Conservation (phyloP, 2,888 invertebrate species). For the Chironomus tentans region DNA sequence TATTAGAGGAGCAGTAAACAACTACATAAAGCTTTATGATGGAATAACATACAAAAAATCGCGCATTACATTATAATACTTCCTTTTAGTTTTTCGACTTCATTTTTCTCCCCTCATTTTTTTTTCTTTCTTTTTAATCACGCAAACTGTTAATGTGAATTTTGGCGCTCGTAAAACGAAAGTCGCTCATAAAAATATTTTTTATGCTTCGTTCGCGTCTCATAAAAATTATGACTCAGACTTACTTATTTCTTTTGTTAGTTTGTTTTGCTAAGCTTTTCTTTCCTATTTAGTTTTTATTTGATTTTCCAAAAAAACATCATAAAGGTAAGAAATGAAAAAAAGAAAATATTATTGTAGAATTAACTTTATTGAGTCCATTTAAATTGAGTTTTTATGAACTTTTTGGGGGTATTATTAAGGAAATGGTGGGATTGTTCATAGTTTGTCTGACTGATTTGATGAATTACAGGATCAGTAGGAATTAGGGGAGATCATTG, state of each 20-base stretch:
- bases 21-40: constrained; percentile 25
- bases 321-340: background rate
- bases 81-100: constrained; percentile 2
- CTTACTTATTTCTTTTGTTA: background rate
- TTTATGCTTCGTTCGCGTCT: background rate
- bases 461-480: too few relatives aligned
- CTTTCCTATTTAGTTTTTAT: too few relatives aligned
- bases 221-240: constrained; percentile 4
- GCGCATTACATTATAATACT: constrained; percentile 24
- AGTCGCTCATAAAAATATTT: constrained; percentile 20
- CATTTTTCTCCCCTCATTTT: background rate
- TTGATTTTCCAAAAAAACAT: too few relatives aligned
- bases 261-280: background rate
- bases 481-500: too few relatives aligned
- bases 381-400: background rate
- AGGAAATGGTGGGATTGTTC: too few relatives aligned
- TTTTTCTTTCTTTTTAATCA: constrained; percentile 10
- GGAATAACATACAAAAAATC: constrained; percentile 23
- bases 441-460: too few relatives aligned
- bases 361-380: background rate
- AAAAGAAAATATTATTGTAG: background rate
- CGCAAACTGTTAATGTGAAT: constrained; percentile 24
- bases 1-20: constrained; percentile 16
- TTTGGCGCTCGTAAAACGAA: constrained; percentile 22
- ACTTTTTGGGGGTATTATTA: too few relatives aligned